Evolutionary conservation across 2,888 invertebrate genomes (phyloP).

Genomic region (Sarcophaga subvicina): DNA sequence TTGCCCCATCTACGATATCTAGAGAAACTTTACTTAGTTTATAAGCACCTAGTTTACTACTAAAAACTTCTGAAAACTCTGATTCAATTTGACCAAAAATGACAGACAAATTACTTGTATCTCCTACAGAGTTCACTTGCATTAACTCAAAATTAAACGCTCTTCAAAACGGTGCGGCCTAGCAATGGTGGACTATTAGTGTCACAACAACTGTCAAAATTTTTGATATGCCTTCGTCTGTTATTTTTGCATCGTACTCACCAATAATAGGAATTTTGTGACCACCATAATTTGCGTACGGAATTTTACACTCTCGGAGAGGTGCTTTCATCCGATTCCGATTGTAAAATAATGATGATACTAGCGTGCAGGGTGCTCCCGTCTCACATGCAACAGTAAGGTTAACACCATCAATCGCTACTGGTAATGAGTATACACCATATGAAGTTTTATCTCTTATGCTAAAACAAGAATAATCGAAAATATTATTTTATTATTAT

Average conservation of each 20-base stretch:
- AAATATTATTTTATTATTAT: slow-evolving; percentile 22
- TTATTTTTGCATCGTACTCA: not conserved
- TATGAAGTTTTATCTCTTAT: slow-evolving; percentile 25
- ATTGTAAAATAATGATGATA: slow-evolving; percentile 21
- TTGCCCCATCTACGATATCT: not conserved
- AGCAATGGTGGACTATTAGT: not conserved
- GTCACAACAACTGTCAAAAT: slow-evolving; percentile 23
- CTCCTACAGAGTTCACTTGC: too few relatives aligned
- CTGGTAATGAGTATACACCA: slow-evolving; percentile 38
- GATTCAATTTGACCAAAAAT: too few relatives aligned
- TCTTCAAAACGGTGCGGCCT: slow-evolving; percentile 50
- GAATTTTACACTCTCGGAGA: slow-evolving; percentile 16
- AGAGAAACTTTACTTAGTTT: not conserved
- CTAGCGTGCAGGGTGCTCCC: slow-evolving; percentile 25
- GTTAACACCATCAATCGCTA: slow-evolving; percentile 45
- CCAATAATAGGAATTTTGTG: too few relatives aligned
- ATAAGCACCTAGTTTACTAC: not conserved
- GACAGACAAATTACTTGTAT: too few relatives aligned
- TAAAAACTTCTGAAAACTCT: not conserved
- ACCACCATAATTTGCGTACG: slow-evolving; percentile 27
- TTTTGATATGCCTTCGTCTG: slow-evolving; percentile 18
- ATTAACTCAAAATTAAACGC: slow-evolving; percentile 40
- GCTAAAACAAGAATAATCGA: slow-evolving; percentile 46
- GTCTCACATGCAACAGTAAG: slow-evolving; percentile 18
- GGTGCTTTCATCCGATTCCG: not conserved